Evolutionary conservation across 2,797 vertebrate species (phyloP), one percentile per base, ranked within the genome.

Genomic region (Spheniscus humboldti): DNA sequence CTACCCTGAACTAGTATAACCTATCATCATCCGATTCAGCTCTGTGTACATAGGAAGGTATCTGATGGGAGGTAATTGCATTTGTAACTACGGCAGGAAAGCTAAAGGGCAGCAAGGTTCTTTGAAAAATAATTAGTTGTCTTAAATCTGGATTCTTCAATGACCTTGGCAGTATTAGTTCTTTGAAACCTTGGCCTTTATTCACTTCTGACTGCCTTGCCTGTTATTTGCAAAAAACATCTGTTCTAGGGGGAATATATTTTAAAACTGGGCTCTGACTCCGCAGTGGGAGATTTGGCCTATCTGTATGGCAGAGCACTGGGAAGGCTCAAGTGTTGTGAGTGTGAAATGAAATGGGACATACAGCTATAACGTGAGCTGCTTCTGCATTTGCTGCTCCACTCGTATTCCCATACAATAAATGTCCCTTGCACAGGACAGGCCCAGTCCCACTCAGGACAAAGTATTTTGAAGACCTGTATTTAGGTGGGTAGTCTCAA

Each of bases 271-370:
- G 10, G 47, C 28, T 74, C 35, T 64, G n/a, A 28, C 25, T 45
- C 28, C 55, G 33, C 18, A n/a, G 59, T 0, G 0, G 55, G 33
- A 89, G 43, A 69, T 23, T 20, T 39, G 50, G 27, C 15, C 52
- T 74, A 6, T 55, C 69, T 35, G 20, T 35, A 56, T 0, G 1
- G 68, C 78, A 75, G 17, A 66, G 30, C 1, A 1, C 50, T 22
- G 33, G 16, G 39, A 84, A 92, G n/a, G 41, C 12, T 86, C 37
- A 45, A 48, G 47, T 22, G 22, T 11, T 4, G 1, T 18, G 33
- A 79, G 39, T 16, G 31, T 39, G 74, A 89, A 84, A 67, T 9
- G 28, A 66, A 92, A 86, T 0, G 5, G 57, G 47, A 41, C 13
- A 8, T 9, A 41, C 14, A 76, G 55, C 68, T 67, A 25, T 16